These are phyloP conservation scores for Drosophila pseudotakahashii DNA, from an alignment of 2,888 invertebrate genomes.

Conservation along the genomic window DNA sequence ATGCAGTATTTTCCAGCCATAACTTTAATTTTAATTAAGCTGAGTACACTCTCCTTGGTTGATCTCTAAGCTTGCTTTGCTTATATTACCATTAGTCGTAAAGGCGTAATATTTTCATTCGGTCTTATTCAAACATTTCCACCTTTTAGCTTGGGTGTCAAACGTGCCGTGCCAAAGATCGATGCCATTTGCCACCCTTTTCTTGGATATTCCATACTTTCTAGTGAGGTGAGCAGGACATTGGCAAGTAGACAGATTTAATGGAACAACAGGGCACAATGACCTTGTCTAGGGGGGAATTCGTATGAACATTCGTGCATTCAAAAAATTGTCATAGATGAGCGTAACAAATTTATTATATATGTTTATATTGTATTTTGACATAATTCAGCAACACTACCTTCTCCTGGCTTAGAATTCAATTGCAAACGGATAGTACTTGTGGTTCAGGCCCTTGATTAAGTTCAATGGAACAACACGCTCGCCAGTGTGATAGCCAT, in stretches of 20 bases:
- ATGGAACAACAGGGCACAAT: conserved; percentile 12
- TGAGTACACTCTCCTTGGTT: background rate
- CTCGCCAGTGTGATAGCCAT: conserved; percentile 84
- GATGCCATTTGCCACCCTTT: conserved; percentile 8
- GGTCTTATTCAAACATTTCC: conserved; percentile 23
- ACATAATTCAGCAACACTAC: background rate
- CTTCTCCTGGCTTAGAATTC: conserved; percentile 70
- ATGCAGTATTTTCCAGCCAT: background rate
- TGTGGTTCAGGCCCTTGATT: conserved; percentile 79
- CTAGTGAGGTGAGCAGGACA: background rate
- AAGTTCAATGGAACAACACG: conserved; percentile 79
- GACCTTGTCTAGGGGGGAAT: conserved; percentile 2
- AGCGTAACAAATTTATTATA: conserved; percentile 11
- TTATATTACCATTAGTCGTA: conserved; percentile 5
- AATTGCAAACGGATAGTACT: conserved; percentile 83
- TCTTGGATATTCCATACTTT: conserved; percentile 4
- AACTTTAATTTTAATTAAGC: background rate
- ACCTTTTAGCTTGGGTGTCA: conserved; percentile 17
- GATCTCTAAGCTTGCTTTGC: background rate
- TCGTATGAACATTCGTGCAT: background rate
- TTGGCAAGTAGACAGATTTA: background rate
- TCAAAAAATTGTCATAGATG: conserved; percentile 1
- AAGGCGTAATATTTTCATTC: background rate
- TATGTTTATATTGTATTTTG: conserved; percentile 4
- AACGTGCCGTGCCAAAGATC: conserved; percentile 25